Conservation (phyloP, 1,140 invertebrate species). For the Papilio polytes region DNA sequence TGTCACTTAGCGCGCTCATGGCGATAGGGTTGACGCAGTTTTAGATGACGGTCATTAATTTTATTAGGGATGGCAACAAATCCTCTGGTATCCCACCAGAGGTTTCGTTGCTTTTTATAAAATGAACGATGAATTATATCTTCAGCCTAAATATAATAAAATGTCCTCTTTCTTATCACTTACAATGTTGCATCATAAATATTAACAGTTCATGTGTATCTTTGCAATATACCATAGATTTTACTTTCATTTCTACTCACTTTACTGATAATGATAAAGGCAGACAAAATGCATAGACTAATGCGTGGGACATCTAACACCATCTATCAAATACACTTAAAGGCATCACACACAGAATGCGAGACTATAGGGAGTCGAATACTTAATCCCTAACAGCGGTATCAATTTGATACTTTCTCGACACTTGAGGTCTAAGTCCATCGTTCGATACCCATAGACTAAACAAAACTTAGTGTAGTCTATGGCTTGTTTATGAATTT, state of each 20-base stretch:
- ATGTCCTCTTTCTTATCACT: background rate
- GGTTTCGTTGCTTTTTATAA: background rate
- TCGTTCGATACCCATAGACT: background rate
- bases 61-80: constrained; percentile 18
- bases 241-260: background rate
- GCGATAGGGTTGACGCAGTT: constrained; percentile 22
- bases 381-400: background rate
- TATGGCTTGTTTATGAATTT: too few relatives aligned
- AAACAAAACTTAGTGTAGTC: background rate
- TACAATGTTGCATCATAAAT: constrained; percentile 1
- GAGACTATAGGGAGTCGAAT: background rate
- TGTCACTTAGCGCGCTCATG: constrained; percentile 39
- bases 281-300: background rate
- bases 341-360: background rate
- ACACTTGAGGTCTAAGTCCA: background rate
- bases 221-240: background rate
- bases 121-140: background rate
- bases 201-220: background rate
- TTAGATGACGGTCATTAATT: constrained; percentile 36
- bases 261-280: background rate
- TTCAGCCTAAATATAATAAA: background rate
- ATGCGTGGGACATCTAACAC: background rate
- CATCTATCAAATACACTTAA: background rate
- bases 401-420: background rate
- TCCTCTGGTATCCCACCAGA: too few relatives aligned